phyloP scores from a whole-genome alignment of 1,140 invertebrate species.

The Pogonus chalceus region DNA sequence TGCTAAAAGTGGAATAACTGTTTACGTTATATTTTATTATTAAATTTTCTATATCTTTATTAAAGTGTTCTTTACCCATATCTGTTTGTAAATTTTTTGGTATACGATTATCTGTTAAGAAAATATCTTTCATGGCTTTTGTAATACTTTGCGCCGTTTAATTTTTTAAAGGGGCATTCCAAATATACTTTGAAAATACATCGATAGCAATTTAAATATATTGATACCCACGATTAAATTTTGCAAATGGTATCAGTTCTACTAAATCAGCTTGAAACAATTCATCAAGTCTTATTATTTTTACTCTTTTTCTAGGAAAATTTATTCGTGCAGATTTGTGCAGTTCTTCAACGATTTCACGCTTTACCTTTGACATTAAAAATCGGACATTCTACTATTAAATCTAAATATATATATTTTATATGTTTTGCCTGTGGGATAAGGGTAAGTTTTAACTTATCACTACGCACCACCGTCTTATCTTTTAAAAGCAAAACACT shows the following conservation, averaged over 20 bases:
- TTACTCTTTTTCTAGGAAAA: slow-evolving; percentile 28
- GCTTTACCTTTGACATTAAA: neutral
- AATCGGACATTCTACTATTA: neutral
- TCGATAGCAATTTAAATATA: slow-evolving; percentile 29
- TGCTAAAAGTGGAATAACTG: too few relatives aligned
- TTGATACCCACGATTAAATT: slow-evolving; percentile 23
- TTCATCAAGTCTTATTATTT: slow-evolving; percentile 25
- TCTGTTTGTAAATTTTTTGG: slow-evolving; percentile 22
- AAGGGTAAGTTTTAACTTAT: neutral
- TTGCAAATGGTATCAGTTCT: slow-evolving; percentile 14
- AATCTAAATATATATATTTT: neutral
- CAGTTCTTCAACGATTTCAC: slow-evolving; percentile 11
- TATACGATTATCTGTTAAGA: slow-evolving; percentile 6
- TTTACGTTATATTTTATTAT: too few relatives aligned
- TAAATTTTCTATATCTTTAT: too few relatives aligned
- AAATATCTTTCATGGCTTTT: slow-evolving; percentile 19
- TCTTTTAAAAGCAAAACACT: neutral
- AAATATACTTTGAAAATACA: slow-evolving; percentile 29
- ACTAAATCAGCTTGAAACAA: slow-evolving; percentile 23
- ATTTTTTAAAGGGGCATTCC: slow-evolving; percentile 23
- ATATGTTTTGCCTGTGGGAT: neutral
- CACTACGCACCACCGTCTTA: neutral
- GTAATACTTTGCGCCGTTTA: slow-evolving; percentile 22
- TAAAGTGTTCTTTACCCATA: too few relatives aligned
- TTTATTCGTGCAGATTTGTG: slow-evolving; percentile 15